Evolutionary conservation across 2,113 vertebrate species (phyloP).

Genomic region (Dromiciops gliroides): DNA sequence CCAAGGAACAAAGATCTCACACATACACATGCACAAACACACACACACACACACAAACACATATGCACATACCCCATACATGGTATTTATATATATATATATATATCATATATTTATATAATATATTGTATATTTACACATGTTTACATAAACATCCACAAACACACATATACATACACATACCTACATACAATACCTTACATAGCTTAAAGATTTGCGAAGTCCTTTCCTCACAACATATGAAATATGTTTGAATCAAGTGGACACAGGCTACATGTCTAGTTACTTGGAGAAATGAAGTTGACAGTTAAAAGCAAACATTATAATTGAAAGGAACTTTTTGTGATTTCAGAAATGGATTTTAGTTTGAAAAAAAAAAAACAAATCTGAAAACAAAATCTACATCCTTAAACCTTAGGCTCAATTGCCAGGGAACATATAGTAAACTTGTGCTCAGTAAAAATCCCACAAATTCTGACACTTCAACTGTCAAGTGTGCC

Average conservation of each 20-base stretch:
- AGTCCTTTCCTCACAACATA: not conserved
- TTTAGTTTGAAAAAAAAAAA: not conserved
- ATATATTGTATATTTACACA: no score
- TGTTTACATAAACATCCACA: no score
- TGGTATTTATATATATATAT: no score
- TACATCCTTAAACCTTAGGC: not conserved
- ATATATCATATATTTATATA: no score
- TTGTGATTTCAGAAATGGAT: not conserved
- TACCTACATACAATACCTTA: not conserved
- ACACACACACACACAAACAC: no score
- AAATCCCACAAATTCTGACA: slow-evolving; percentile 21
- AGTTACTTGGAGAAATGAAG: not conserved
- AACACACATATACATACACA: no score
- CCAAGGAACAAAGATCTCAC: not conserved
- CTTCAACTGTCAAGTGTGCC: slow-evolving; percentile 5
- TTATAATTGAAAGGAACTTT: not conserved
- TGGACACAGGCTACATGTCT: not conserved
- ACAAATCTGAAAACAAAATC: not conserved
- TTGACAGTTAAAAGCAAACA: not conserved
- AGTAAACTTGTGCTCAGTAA: slow-evolving; percentile 1
- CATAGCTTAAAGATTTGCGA: not conserved
- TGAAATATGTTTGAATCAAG: not conserved
- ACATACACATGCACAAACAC: no score
- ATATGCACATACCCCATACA: no score
- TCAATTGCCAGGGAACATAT: not conserved